phyloP scores from a whole-genome alignment of 2,113 vertebrate genomes.

The Callorhinus ursinus region DNA sequence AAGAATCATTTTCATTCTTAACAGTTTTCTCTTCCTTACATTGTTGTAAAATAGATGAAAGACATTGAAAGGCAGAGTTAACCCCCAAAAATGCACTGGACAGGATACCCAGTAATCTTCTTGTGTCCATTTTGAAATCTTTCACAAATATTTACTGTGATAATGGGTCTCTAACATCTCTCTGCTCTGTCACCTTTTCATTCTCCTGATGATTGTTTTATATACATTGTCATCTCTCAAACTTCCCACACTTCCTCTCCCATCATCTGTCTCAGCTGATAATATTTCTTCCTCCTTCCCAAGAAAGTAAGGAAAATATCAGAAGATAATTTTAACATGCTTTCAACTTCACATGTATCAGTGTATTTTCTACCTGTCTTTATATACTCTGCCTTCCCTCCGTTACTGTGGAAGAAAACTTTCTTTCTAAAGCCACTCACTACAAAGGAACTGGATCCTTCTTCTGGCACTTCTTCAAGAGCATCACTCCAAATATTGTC shows the following conservation, averaged over 20 bases:
- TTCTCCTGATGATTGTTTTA: neutral
- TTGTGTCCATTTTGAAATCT: neutral
- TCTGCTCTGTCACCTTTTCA: neutral
- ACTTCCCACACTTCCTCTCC: neutral
- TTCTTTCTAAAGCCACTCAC: neutral
- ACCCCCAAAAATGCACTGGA: neutral
- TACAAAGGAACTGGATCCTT: neutral
- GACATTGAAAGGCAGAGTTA: neutral
- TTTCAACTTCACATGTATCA: neutral
- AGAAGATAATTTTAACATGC: neutral
- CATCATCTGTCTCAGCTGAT: neutral
- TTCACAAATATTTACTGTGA: neutral
- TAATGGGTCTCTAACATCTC: neutral
- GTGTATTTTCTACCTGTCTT: neutral
- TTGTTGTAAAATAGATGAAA: neutral
- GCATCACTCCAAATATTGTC: neutral
- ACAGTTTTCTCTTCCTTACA: neutral
- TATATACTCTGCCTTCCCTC: neutral
- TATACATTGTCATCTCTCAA: neutral
- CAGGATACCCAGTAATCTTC: neutral
- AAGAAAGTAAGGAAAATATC: neutral
- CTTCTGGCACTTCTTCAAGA: neutral
- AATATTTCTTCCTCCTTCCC: neutral
- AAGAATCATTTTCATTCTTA: conserved; percentile 6
- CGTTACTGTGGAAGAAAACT: neutral